These are phyloP conservation scores for Mesorhabditis belari DNA, from an alignment of 2,888 invertebrate genomes.

Conservation along the genomic window DNA sequence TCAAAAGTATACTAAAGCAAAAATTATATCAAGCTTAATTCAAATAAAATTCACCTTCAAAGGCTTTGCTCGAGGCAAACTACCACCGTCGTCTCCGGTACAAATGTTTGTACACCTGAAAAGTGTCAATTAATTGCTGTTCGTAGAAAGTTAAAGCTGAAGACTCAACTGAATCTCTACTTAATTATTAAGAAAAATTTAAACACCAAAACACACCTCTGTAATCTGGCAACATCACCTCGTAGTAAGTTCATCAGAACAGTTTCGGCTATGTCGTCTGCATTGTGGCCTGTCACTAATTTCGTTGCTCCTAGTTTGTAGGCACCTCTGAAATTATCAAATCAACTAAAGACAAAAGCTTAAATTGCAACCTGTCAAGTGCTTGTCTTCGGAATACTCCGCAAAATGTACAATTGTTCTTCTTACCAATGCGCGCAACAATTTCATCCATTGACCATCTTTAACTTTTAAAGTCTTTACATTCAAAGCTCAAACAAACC, in stretches of 20 bases:
- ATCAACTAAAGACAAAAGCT: neutral
- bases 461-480: neutral
- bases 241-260: conserved; percentile 67
- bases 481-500: neutral
- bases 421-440: conserved; percentile 70
- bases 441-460: conserved; percentile 97
- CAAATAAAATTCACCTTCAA: conserved; percentile 39
- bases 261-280: conserved; percentile 89
- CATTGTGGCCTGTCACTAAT: conserved; percentile 76
- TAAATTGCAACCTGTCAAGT: conserved; percentile 59
- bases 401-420: conserved; percentile 78
- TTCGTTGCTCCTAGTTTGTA: conserved; percentile 77
- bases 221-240: conserved; percentile 87
- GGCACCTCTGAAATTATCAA: conserved; percentile 79
- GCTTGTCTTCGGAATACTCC: conserved; percentile 82
- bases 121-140: too few relatives aligned
- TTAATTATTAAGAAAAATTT: conserved; percentile 4
- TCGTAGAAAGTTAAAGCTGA: too few relatives aligned
- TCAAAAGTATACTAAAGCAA: conserved; percentile 95
- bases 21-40: conserved; percentile 60
- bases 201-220: conserved; percentile 68
- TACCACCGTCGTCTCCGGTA: conserved; percentile 39
- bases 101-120: conserved; percentile 32
- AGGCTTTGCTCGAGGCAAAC: conserved; percentile 45
- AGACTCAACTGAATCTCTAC: too few relatives aligned